These are phyloP conservation scores for Rana temporaria DNA, from an alignment of 2,113 vertebrate genomes.

Conservation along the genomic window DNA sequence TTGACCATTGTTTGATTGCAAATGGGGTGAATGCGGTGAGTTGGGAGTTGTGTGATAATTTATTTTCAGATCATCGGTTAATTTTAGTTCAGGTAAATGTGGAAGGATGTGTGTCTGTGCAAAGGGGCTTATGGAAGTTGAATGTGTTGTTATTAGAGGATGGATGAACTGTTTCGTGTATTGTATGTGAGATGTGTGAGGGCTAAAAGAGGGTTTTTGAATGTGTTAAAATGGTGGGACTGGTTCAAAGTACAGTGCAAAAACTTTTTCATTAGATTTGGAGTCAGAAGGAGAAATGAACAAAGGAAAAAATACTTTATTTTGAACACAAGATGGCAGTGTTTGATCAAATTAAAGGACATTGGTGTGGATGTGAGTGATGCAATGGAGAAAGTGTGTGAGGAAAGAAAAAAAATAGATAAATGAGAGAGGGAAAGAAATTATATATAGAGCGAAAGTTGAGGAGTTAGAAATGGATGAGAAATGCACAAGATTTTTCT, in stretches of 20 bases:
- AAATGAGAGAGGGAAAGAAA: not conserved
- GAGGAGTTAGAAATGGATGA: not conserved
- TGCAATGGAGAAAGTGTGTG: not conserved
- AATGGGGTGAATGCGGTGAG: rapidly evolving
- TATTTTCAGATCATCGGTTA: not conserved
- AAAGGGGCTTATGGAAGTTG: not conserved
- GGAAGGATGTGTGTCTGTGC: not conserved
- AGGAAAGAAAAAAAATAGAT: not conserved
- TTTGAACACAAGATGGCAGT: not conserved
- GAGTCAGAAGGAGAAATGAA: not conserved
- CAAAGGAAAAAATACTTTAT: not conserved
- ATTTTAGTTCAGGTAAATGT: not conserved
- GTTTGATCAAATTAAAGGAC: not conserved
- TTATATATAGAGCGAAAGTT: not conserved
- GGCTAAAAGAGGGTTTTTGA: not conserved
- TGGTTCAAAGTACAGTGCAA: not conserved
- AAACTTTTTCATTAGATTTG: not conserved
- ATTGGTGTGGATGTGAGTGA: not conserved
- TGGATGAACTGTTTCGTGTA: not conserved
- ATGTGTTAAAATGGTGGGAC: not conserved
- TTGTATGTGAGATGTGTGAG: not conserved
- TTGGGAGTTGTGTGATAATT: too few relatives aligned
- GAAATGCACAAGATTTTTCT: not conserved
- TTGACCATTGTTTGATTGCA: not conserved
- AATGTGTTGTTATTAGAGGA: not conserved